These are phyloP conservation scores for Catalaphyllia jardinei DNA, from an alignment of 64 coral and sea anemone genomes.

Conservation along the genomic window DNA sequence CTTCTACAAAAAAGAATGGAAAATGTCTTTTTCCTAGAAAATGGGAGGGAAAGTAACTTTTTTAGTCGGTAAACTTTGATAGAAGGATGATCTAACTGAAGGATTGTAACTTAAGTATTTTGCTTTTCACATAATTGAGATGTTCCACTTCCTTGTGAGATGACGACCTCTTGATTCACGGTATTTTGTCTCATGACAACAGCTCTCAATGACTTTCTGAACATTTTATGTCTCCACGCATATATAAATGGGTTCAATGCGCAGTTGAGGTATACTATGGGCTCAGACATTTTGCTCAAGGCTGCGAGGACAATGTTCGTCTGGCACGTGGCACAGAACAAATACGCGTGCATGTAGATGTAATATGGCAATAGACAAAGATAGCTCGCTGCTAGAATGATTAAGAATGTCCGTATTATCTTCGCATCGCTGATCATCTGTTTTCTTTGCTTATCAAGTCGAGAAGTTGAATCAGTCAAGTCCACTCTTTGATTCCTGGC, in stretches of 20 bases:
- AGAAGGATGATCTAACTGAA: no score
- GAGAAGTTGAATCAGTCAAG: neutral
- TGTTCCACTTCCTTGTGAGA: neutral
- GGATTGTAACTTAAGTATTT: no score
- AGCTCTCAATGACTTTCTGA: neutral
- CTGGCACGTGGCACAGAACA: constrained; percentile 5
- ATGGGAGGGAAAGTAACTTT: no score
- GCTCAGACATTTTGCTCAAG: constrained; percentile 17
- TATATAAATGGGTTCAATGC: constrained; percentile 43
- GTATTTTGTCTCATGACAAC: neutral
- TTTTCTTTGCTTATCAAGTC: neutral
- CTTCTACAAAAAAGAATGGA: no score
- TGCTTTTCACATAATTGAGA: neutral
- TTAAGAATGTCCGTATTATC: neutral
- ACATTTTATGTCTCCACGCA: constrained; percentile 39
- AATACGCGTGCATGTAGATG: neutral
- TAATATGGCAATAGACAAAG: constrained; percentile 5
- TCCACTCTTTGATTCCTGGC: neutral
- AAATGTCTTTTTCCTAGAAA: no score
- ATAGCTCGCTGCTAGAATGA: constrained; percentile 1
- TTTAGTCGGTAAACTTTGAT: no score
- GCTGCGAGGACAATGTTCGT: neutral
- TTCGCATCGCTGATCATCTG: neutral
- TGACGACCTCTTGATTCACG: neutral
- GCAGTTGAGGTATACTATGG: constrained; percentile 31